Evolutionary conservation across 2,113 vertebrate genomes (phyloP).

Genomic region (Ornithorhynchus anatinus): DNA sequence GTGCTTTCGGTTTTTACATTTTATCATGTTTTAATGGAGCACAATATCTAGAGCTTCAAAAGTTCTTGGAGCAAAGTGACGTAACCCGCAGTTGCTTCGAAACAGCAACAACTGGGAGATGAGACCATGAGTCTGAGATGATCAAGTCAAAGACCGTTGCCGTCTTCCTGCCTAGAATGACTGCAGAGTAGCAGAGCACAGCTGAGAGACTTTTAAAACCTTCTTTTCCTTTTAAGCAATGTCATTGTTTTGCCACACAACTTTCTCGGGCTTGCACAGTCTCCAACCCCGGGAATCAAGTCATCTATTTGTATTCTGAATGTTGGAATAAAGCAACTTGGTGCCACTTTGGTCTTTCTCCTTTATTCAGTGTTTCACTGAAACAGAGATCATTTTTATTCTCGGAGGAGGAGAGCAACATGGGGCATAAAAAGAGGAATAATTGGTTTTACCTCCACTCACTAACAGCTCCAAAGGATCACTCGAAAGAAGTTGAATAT

Average conservation of each 20-base stretch:
- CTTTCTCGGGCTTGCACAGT: slow-evolving; percentile 34
- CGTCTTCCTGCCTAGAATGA: not conserved
- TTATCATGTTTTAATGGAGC: slow-evolving; percentile 49
- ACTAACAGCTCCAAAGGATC: not conserved
- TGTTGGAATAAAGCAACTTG: slow-evolving; percentile 66
- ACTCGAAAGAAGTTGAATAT: not conserved
- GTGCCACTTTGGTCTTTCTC: slow-evolving; percentile 34
- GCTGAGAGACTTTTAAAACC: slow-evolving; percentile 18
- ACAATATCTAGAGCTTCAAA: slow-evolving; percentile 16
- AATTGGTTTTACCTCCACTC: too few species aligned
- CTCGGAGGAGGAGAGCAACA: too few species aligned
- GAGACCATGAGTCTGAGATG: too few species aligned
- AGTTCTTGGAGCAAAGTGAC: not conserved
- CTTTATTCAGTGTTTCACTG: not conserved
- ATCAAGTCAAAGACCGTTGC: too few species aligned
- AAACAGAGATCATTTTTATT: not conserved
- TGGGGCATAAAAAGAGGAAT: too few species aligned
- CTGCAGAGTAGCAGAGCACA: not conserved
- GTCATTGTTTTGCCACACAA: slow-evolving; percentile 6
- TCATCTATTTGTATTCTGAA: slow-evolving; percentile 51
- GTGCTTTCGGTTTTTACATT: slow-evolving; percentile 57
- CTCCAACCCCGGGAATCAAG: slow-evolving; percentile 31
- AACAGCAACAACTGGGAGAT: not conserved
- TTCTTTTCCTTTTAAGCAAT: not conserved
- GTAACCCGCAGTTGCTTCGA: not conserved